Percentiles rank a stretch among this genome's conserved stretches.
phyloP scores from a whole-genome alignment of 64 coral and sea anemone genomes.

The Orbicella faveolata region DNA sequence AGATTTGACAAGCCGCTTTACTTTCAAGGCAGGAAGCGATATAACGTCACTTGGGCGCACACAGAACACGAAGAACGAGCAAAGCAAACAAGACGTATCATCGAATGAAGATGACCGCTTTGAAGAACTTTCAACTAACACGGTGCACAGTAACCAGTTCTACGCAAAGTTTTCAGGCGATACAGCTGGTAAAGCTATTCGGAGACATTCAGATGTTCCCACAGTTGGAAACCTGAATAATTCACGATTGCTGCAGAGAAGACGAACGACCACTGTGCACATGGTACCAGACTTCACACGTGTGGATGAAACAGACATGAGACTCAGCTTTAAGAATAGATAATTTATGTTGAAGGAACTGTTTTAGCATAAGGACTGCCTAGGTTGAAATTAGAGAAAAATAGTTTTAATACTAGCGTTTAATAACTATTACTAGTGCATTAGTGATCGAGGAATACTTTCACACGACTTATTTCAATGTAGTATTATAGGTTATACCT shows the following conservation, averaged over 20 bases:
- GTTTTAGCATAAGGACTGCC: no score
- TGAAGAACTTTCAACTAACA: not conserved
- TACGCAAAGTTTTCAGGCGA: not conserved
- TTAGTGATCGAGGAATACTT: no score
- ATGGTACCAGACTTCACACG: not conserved
- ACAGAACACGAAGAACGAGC: not conserved
- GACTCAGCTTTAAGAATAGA: not conserved
- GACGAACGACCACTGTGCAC: not conserved
- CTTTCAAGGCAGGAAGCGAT: not conserved
- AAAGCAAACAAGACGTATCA: not conserved
- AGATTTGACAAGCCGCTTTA: not conserved
- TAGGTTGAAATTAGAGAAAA: no score
- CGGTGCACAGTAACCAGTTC: not conserved
- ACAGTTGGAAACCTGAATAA: not conserved
- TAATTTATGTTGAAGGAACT: no score
- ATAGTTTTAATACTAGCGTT: no score
- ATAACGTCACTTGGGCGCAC: not conserved
- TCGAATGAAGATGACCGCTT: not conserved
- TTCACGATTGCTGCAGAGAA: not conserved
- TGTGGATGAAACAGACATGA: not conserved
- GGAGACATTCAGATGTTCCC: not conserved
- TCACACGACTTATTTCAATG: no score
- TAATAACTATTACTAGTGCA: no score
- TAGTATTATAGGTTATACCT: no score
- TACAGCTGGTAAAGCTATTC: not conserved